Conservation (phyloP, 2,797 vertebrate species). For the Poliocrania exsul region DNA sequence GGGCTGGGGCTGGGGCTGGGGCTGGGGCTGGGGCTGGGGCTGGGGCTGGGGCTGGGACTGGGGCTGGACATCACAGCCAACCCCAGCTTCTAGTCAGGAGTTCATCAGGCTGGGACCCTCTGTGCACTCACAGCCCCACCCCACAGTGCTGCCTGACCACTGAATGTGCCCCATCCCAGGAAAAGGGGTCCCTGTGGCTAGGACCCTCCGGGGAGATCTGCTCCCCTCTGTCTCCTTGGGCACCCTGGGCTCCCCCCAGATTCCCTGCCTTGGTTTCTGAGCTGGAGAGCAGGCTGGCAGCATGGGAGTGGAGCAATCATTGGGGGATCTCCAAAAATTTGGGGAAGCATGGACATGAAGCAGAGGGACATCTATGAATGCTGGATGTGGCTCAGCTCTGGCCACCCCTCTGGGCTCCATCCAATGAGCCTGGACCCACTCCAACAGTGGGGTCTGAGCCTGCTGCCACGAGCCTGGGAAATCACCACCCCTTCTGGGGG, state of each 20-base stretch:
- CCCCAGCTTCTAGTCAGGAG: not conserved
- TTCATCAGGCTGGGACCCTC: fast-evolving
- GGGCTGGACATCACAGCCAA: not conserved
- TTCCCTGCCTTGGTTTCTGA: not conserved
- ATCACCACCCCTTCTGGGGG: not conserved
- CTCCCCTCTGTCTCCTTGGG: not conserved
- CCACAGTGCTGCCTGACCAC: not conserved
- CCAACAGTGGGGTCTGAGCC: not conserved
- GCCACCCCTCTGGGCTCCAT: fast-evolving
- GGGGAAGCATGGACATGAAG: not conserved
- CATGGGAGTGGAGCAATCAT: not conserved
- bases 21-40: not conserved
- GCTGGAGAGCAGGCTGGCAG: not conserved
- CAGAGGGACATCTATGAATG: not conserved
- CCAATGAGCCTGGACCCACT: not conserved
- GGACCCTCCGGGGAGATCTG: not conserved
- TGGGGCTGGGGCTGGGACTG: not conserved
- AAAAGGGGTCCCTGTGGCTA: not conserved
- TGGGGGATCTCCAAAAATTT: not conserved
- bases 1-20: too few species aligned
- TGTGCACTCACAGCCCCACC: not conserved
- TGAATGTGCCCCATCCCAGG: not conserved
- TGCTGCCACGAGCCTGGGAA: not conserved
- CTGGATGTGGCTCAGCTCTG: not conserved
- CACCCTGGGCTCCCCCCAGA: not conserved